Evolutionary conservation across 2,113 vertebrate genomes (phyloP).

Genomic region (Ptyas mucosa): DNA sequence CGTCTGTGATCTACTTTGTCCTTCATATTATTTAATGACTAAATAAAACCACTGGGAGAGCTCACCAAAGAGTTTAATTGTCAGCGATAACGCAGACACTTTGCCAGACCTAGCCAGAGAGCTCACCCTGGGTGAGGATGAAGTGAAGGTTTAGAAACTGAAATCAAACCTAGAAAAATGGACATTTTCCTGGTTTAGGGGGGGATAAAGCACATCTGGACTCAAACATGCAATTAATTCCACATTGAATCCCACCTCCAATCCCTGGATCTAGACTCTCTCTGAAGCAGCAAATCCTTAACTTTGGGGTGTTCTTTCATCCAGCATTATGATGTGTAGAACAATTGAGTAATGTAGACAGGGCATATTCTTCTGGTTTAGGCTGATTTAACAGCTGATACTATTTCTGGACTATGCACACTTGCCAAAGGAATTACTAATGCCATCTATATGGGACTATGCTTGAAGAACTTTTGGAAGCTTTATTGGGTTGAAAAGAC

Average conservation of each 20-base stretch:
- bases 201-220: neutral
- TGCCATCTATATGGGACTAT: neutral
- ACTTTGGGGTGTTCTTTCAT: neutral
- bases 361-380: neutral
- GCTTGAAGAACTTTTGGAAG: neutral
- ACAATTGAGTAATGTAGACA: neutral
- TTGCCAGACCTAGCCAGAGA: neutral
- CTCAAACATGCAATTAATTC: neutral
- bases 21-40: neutral
- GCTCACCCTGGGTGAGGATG: neutral
- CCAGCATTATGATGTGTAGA: neutral
- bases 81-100: neutral
- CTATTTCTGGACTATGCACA: neutral
- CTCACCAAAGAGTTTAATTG: neutral
- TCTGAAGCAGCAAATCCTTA: neutral
- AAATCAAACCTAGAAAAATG: neutral
- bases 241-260: neutral
- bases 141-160: neutral
- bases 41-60: neutral
- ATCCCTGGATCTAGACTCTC: neutral
- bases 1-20: neutral
- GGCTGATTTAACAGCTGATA: neutral
- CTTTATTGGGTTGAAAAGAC: neutral
- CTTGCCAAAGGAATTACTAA: neutral
- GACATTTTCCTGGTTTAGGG: neutral